A percentile compares a stretch with the other conserved stretches of the same genome.
phyloP scores from a whole-genome alignment of 2,113 vertebrate genomes.

The Pyrgilauda ruficollis region DNA sequence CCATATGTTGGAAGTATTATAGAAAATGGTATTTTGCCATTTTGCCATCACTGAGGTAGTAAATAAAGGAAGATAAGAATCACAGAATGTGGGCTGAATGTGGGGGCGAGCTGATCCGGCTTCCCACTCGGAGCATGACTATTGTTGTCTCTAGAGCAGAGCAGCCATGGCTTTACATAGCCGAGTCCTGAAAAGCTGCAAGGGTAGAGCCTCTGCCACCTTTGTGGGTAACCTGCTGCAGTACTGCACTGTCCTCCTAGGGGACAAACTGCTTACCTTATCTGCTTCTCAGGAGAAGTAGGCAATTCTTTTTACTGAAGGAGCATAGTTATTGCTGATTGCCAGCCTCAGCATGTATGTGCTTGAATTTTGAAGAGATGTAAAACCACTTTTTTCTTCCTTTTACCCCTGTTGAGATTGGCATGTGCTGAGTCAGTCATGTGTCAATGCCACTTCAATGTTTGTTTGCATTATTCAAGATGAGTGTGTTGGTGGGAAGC shows the following conservation, averaged over 20 bases:
- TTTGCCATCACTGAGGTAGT: background rate
- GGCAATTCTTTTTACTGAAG: background rate
- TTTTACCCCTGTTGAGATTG: background rate
- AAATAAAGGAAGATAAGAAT: background rate
- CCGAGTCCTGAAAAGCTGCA: background rate
- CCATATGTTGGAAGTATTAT: background rate
- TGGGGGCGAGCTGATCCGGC: background rate
- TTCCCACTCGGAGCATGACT: accelerated
- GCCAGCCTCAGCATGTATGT: background rate
- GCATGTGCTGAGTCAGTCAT: background rate
- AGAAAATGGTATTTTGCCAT: background rate
- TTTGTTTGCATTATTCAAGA: constrained; percentile 4
- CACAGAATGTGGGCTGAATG: background rate
- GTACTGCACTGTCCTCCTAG: background rate
- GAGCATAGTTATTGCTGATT: background rate
- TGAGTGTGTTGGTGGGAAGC: background rate
- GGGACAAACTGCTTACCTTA: background rate
- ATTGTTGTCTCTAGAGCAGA: background rate
- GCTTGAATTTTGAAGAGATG: background rate
- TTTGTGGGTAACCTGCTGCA: background rate
- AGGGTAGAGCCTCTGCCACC: background rate
- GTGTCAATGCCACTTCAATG: background rate
- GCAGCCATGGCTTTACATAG: background rate
- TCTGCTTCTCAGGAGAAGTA: background rate
- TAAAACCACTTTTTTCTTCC: background rate